Evolutionary conservation across 2,113 vertebrate genomes (phyloP).

Genomic region (Psettodes erumei): DNA sequence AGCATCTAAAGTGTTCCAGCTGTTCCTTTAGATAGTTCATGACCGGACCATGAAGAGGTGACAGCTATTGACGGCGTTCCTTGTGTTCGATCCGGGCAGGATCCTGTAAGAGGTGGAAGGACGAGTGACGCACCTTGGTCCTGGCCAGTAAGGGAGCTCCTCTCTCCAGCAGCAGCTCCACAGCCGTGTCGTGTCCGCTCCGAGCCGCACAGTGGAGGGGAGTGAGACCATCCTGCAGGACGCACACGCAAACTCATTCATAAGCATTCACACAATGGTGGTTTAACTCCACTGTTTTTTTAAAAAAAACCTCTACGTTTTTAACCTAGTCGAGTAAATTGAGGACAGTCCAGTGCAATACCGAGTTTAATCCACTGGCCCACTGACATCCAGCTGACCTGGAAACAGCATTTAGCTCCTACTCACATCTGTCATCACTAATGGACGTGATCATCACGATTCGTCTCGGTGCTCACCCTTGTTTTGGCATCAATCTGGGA

Average conservation of each 20-base stretch:
- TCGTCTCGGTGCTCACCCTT: constrained; percentile 85
- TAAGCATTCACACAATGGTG: neutral
- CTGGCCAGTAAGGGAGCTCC: constrained; percentile 94
- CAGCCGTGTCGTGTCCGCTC: constrained; percentile 94
- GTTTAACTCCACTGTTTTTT: too few relatives aligned
- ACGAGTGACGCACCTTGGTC: constrained; percentile 87
- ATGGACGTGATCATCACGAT: too few relatives aligned
- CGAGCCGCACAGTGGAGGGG: constrained; percentile 96
- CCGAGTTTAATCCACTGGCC: constrained; percentile 29
- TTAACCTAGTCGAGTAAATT: too few relatives aligned
- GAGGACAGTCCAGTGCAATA: neutral
- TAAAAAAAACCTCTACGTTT: too few relatives aligned
- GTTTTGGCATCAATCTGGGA: constrained; percentile 99
- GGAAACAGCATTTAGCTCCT: neutral
- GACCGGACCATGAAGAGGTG: neutral
- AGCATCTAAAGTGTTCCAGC: neutral
- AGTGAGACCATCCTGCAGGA: constrained; percentile 92
- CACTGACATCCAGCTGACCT: neutral
- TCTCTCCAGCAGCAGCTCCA: constrained; percentile 94
- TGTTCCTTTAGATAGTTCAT: neutral
- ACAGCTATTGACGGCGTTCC: neutral
- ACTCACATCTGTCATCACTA: too few relatives aligned
- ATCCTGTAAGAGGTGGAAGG: neutral
- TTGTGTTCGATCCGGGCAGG: neutral
- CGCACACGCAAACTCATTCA: neutral